A percentile compares a stretch with the other conserved stretches of the same genome.
Conservation (phyloP, 2,113 vertebrate genomes). For the Corydoras sp. region DNA sequence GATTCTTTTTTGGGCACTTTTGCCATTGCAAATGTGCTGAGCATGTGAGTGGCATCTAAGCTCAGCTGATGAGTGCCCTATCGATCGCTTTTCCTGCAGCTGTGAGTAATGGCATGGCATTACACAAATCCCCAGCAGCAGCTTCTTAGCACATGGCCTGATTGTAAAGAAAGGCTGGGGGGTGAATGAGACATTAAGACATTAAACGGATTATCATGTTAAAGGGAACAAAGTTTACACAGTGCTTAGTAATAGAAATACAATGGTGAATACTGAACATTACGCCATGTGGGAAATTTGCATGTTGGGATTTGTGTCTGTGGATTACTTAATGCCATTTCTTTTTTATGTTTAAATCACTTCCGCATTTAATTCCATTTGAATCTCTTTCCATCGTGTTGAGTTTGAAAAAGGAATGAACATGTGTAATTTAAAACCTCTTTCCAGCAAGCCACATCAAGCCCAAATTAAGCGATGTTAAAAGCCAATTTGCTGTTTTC, state of each 20-base stretch:
- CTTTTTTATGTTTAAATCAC: too few relatives aligned
- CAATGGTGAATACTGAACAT: neutral
- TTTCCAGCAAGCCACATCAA: constrained; percentile 4
- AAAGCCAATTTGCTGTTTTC: constrained; percentile 19
- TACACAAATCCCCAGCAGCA: constrained; percentile 28
- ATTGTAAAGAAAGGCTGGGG: neutral
- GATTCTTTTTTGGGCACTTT: neutral
- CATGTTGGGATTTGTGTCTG: too few relatives aligned
- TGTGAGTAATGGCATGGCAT: constrained; percentile 26
- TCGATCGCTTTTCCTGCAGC: constrained; percentile 26
- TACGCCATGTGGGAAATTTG: too few relatives aligned
- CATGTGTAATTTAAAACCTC: constrained; percentile 14
- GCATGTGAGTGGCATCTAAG: constrained; percentile 19
- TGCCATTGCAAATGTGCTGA: constrained; percentile 24
- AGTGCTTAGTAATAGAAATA: neutral
- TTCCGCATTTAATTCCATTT: too few relatives aligned
- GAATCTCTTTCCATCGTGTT: neutral
- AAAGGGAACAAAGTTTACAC: constrained; percentile 3
- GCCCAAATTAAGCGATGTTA: constrained; percentile 22
- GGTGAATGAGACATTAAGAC: constrained; percentile 13
- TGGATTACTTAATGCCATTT: too few relatives aligned
- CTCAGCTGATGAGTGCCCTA: constrained; percentile 26
- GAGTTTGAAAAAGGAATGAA: too few relatives aligned
- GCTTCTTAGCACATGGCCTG: constrained; percentile 9
- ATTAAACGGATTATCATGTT: constrained; percentile 33